Conservation (phyloP, 2,113 vertebrate species). For the Ceyx margarethae region DNA sequence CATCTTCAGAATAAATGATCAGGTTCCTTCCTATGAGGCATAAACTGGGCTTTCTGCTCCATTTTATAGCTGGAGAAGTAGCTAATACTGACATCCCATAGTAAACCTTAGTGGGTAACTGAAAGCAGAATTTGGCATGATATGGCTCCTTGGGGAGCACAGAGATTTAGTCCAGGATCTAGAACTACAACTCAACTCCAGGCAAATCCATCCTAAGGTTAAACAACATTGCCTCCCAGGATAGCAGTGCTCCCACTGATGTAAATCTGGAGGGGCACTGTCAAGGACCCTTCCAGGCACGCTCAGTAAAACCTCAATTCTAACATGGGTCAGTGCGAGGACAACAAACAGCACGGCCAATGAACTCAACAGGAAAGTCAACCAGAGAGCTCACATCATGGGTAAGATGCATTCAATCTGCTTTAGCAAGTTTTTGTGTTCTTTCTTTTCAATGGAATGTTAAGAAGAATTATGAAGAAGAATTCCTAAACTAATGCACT, state of each 20-base stretch:
- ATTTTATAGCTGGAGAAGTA: neutral
- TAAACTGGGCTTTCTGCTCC: neutral
- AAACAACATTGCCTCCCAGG: neutral
- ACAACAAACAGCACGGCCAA: conserved; percentile 15
- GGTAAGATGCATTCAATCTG: neutral
- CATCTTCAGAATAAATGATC: neutral
- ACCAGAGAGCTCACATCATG: neutral
- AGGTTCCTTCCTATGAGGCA: neutral
- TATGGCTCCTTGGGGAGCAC: neutral
- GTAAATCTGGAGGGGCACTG: neutral
- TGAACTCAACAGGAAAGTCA: conserved; percentile 3
- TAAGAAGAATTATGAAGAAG: neutral
- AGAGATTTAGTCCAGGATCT: neutral
- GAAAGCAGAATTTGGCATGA: neutral
- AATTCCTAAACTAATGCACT: neutral
- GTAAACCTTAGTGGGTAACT: neutral
- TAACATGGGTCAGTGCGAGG: neutral
- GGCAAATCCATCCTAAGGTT: neutral
- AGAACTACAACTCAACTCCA: neutral
- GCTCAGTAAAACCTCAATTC: neutral
- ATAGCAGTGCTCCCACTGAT: neutral
- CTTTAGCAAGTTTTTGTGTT: neutral
- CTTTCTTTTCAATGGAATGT: neutral
- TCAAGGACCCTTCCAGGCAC: neutral
- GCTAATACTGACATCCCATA: neutral